Conservation (phyloP, 2,797 vertebrate genomes). For the Merluccius polli region DNA sequence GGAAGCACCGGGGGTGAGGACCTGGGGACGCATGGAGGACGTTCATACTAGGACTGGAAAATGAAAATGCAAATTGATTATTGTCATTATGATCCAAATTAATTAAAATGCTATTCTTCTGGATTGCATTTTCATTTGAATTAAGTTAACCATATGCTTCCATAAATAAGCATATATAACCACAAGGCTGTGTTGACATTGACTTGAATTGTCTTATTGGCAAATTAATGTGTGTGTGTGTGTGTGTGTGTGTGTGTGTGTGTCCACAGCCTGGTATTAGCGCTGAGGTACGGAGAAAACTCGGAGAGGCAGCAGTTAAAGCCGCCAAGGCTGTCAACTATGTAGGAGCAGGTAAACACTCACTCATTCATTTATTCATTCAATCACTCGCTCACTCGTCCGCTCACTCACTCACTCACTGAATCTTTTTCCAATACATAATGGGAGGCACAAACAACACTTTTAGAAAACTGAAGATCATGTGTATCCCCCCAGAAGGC, state of each 20-base stretch:
- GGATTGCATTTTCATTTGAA: no score
- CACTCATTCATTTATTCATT: background rate
- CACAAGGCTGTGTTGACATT: background rate
- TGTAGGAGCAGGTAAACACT: conserved; percentile 87
- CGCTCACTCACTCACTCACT: background rate
- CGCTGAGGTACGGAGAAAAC: conserved; percentile 82
- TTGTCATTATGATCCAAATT: no score
- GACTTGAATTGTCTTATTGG: background rate
- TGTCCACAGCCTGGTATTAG: conserved; percentile 85
- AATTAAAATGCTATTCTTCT: no score
- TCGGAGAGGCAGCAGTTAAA: conserved; percentile 91
- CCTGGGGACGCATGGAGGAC: background rate
- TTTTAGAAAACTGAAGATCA: background rate
- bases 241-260: background rate
- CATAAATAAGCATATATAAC: no score
- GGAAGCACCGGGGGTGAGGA: conserved; percentile 87
- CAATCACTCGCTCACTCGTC: no score
- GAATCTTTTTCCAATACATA: background rate
- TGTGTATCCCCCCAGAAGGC: background rate
- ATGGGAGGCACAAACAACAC: background rate
- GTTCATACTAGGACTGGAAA: no score
- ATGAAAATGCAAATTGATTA: no score
- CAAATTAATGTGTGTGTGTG: conserved; percentile 2
- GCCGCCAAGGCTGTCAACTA: conserved; percentile 95
- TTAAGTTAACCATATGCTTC: no score